Base-by-base conservation (phyloP, 2,797 vertebrate genomes). In the Clarias pachynema region DNA sequence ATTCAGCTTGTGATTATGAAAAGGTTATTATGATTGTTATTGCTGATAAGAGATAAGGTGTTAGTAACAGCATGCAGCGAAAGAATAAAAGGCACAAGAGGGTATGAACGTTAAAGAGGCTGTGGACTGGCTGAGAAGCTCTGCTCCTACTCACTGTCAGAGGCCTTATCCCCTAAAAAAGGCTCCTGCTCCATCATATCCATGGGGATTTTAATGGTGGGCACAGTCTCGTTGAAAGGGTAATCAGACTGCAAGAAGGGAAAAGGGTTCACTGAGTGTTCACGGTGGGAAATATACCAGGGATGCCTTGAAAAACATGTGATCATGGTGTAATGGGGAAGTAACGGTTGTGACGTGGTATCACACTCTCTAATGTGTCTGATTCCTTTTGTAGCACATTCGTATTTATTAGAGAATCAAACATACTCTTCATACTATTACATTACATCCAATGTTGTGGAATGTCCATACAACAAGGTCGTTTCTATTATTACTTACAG, bases 151-250 rank as follows among this genome's bases (percentile, higher is more conserved):
- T 99, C 97, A 99, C 98, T 97, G 96, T 99, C 97, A 0, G 96
- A 95, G 94, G 97, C 93, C 95, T 98, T 97, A 95, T 97, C 97
- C 92, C 96, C 96, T 96, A 99, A 96, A 96, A 99, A 99, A 93
- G 98, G 98, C 88, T 99, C 96, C 91, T 99, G 96, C 94, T 99
- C 98, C 97, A 99, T 97, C 95, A 98, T 97, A 95, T 99, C 98
- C 98, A 99, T 97, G 93, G 98, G 97, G 87, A 99, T 99, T 97
- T 99, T 99, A 97, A 99, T 98, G 97, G 96, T 98, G 95, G 98
- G 97, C 91, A 97, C 95, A 87, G 96, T 99, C 94, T 99, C 98
- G 96, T 92, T 97, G 96, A 97, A 99, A 91, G 97, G 97, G 93
- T 95, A 98, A 95, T 99, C 98, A 89, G 97, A 99, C 98, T 99